phyloP scores from a whole-genome alignment of 2,797 vertebrate genomes.

The Rhinoraja longicauda region DNA sequence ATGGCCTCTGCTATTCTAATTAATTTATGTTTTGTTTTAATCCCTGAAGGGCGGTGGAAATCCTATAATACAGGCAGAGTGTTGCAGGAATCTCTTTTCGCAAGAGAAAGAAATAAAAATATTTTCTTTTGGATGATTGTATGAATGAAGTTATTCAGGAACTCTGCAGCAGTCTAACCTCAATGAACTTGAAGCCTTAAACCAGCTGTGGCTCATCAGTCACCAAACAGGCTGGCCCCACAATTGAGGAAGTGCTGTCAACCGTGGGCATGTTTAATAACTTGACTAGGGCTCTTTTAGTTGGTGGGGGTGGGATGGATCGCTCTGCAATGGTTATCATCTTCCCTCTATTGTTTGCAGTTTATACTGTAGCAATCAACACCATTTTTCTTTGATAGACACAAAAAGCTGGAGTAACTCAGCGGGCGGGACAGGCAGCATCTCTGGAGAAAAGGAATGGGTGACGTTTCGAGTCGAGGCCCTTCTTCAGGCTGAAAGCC shows the following conservation, averaged over 20 bases:
- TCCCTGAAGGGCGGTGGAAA: slow-evolving; percentile 17
- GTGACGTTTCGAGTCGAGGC: too few species aligned
- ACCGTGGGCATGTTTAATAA: neutral
- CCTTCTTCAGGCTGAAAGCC: too few species aligned
- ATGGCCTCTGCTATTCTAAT: slow-evolving; percentile 20
- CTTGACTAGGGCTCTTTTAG: slow-evolving; percentile 11
- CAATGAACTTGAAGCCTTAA: slow-evolving; percentile 20
- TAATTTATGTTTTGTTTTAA: slow-evolving; percentile 29
- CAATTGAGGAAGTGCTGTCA: slow-evolving; percentile 32
- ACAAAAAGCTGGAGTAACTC: too few species aligned
- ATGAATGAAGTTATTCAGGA: slow-evolving; percentile 37
- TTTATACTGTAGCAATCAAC: neutral
- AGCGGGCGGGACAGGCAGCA: too few species aligned
- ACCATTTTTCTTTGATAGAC: neutral
- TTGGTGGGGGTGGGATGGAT: neutral
- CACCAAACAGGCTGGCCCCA: neutral
- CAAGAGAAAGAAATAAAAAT: too few species aligned
- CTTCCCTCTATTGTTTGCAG: slow-evolving; percentile 13
- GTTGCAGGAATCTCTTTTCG: slow-evolving; percentile 2
- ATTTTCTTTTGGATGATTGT: neutral
- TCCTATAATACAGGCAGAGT: neutral
- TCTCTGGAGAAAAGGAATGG: too few species aligned
- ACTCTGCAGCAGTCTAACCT: slow-evolving; percentile 27
- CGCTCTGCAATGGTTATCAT: neutral
- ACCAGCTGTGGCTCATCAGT: slow-evolving; percentile 26